Conservation (phyloP, 2,113 vertebrate genomes). For the Butorides virescens region DNA sequence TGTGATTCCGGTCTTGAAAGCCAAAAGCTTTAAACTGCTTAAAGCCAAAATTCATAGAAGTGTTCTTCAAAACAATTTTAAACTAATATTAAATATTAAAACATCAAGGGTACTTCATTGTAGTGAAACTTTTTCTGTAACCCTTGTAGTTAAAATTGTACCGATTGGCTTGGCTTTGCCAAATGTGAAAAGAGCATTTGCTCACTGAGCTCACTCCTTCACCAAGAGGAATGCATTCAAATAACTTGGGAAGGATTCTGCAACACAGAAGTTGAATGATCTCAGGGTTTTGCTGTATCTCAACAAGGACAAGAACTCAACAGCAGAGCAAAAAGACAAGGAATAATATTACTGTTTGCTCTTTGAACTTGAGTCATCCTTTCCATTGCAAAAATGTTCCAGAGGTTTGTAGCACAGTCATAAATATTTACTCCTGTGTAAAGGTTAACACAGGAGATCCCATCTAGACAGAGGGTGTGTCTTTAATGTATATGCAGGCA, state of each 20-base stretch:
- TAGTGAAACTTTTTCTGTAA: neutral
- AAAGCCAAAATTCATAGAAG: neutral
- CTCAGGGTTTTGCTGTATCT: neutral
- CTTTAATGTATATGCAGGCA: neutral
- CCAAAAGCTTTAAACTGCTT: neutral
- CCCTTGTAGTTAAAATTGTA: neutral
- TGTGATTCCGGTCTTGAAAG: neutral
- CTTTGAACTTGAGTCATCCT: conserved; percentile 36
- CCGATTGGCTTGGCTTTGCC: neutral
- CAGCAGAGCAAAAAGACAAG: neutral
- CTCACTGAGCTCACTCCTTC: neutral
- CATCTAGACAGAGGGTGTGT: neutral
- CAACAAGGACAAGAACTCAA: neutral
- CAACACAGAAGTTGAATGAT: neutral
- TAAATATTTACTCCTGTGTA: conserved; percentile 38
- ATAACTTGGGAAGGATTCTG: neutral
- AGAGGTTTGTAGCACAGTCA: neutral
- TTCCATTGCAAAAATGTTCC: conserved; percentile 43
- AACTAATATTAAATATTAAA: neutral
- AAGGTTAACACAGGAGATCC: conserved; percentile 1
- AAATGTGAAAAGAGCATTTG: neutral
- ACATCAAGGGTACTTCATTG: neutral
- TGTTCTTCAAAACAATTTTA: no score
- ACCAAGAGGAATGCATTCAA: neutral
- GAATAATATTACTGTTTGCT: neutral